These are phyloP conservation scores for Drosophila tsacasi DNA, from an alignment of 1,140 invertebrate species.

Conservation along the genomic window DNA sequence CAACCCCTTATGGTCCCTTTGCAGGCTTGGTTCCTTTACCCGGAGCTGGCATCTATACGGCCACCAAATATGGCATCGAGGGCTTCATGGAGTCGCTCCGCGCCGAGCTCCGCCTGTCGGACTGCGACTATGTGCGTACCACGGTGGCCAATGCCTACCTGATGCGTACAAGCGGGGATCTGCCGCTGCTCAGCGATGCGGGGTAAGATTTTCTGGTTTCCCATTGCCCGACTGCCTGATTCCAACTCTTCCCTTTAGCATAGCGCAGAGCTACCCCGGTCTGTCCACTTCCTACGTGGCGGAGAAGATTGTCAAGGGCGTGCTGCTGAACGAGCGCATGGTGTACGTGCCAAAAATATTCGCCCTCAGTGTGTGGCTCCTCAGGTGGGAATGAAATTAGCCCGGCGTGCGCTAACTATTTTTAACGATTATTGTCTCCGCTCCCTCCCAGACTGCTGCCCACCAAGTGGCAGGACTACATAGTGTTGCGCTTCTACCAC, in stretches of 20 bases:
- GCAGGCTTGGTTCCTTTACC: conserved; percentile 71
- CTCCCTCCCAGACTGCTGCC: conserved; percentile 65
- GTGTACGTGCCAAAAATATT: conserved; percentile 84
- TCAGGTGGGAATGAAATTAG: conserved; percentile 63
- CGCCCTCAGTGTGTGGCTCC: conserved; percentile 79
- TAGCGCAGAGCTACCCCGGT: conserved; percentile 78
- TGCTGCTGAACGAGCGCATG: conserved; percentile 77
- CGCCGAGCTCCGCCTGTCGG: conserved; percentile 73
- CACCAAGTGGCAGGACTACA: conserved; percentile 83
- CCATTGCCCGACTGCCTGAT: conserved; percentile 11
- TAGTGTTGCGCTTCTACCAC: conserved; percentile 75
- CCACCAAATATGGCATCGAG: conserved; percentile 82
- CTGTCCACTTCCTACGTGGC: conserved; percentile 78
- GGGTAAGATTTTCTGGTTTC: conserved; percentile 55
- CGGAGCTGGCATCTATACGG: conserved; percentile 80
- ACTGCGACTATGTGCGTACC: conserved; percentile 78
- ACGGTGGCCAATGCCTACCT: conserved; percentile 80
- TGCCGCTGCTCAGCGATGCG: conserved; percentile 77
- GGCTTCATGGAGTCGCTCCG: conserved; percentile 81
- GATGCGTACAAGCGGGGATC: conserved; percentile 79
- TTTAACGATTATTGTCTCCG: conserved; percentile 11
- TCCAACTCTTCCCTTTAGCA: conserved; percentile 39
- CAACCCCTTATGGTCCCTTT: too few species aligned
- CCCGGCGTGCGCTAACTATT: background rate
- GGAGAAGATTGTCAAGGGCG: conserved; percentile 76